These are phyloP conservation scores for Stenotaenia linearis DNA, from an alignment of 2,888 invertebrate genomes.

Conservation along the genomic window DNA sequence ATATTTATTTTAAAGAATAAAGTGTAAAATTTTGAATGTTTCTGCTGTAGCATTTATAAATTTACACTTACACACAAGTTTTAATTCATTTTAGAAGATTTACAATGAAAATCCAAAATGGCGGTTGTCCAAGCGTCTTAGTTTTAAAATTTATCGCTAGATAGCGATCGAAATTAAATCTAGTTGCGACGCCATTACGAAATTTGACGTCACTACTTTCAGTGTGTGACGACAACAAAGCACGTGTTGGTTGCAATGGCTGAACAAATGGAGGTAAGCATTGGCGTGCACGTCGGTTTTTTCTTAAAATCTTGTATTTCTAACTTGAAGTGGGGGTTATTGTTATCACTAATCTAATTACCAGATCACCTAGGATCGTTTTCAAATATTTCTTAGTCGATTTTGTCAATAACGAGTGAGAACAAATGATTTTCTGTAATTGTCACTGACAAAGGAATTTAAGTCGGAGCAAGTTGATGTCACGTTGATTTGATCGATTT, in stretches of 20 bases:
- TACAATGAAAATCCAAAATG: no score
- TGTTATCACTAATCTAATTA: no score
- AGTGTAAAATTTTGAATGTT: no score
- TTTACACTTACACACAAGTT: no score
- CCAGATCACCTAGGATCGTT: background rate
- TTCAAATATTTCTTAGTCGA: background rate
- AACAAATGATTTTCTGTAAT: background rate
- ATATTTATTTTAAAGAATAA: no score
- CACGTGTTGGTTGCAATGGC: constrained; percentile 24
- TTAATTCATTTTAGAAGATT: no score
- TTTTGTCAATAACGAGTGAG: background rate
- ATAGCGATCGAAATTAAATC: no score
- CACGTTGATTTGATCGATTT: background rate
- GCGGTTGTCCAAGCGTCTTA: no score
- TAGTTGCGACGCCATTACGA: background rate
- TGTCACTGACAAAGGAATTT: background rate
- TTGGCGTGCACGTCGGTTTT: background rate
- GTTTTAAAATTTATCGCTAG: no score
- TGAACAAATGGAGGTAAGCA: constrained; percentile 28
- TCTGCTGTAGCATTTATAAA: no score
- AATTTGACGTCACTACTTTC: background rate
- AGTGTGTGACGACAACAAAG: constrained; percentile 6
- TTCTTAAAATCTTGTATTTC: background rate
- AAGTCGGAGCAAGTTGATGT: background rate
- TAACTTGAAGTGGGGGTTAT: no score